Base-by-base conservation (phyloP, 2,888 invertebrate species). In the Ectemnius lituratus region DNA sequence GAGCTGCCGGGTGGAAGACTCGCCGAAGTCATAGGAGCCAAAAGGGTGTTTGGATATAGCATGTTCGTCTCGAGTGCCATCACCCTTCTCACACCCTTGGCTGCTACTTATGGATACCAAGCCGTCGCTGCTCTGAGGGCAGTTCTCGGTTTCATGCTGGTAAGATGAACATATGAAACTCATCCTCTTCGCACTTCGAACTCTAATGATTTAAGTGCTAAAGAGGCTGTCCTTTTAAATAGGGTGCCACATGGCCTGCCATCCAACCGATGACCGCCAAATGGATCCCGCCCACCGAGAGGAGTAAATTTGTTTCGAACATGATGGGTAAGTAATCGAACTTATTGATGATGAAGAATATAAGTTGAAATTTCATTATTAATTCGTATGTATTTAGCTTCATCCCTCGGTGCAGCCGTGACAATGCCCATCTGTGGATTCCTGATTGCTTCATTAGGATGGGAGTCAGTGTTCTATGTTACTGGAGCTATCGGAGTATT, bases 271-370 rank as follows among this genome's bases (percentile, higher is more conserved):
- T 99, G 94, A 97, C 97, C 52, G 96, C 97, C 6, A 95, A 95
- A 78, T 99, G 98, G 98, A 96, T 98, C 73, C 98, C 98, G 6
- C 98, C 98, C 13, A 94, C 96, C 93, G 98, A 99, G 89, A 94
- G 98, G 80, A 97, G 97, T 58, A 97, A 97, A 90, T 96, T 98
- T 90, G 96, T 98, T 90, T 96, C 97, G 8, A 96, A 97, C 87
- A 96, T 97, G 96, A 96, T 97, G 96, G 96, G 95, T 95, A 90
- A 16, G 11, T 52, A 52, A 5, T 52, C 1, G 16, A 52, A 11
- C 37, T 11, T 37, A 11, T 0, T 11, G 37, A 37, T 37, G 5
- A 8, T 37, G 5, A 11, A 37, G 37, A 4, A 37, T 37, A 23
- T 23, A 23, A 3, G 23, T 23, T 23, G 23, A 3, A 2, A 23